Evolutionary conservation across 2,888 invertebrate species (phyloP), one percentile per base, ranked within the genome.

Genomic region (Drosophila subsilvestris): DNA sequence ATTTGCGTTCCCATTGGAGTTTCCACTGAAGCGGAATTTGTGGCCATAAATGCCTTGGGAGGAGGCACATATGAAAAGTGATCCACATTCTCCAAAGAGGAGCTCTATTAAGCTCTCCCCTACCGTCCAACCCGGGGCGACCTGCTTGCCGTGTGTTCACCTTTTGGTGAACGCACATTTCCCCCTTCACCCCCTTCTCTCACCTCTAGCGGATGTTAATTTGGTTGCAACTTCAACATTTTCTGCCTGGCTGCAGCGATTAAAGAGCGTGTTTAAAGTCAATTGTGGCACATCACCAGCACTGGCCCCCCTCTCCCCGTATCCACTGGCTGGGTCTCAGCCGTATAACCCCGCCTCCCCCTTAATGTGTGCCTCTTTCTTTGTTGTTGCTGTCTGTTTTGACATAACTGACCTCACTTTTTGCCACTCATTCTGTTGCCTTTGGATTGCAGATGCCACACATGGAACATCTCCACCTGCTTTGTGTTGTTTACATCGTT

Each of bases 251-350:
- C 53, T 63, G 65, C 61, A 53, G 80, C 69, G 69, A 61, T 69
- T 74, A 68, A 79, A 80, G 67, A 83, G 79, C 86, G 81, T 86
- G 86, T 71, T 79, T 54, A 76, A 72, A 79, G 76, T 70, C 84
- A 80, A 83, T 83, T 83, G 37, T 37, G 14, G 27, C 27, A 27
- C 27, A 27, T 22, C 72, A 56, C 57, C 67, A 25, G 25, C 25
- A 25, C 25, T 25, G 22, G 47, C 53, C 20, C 43, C 29, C 47
- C 27, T 32, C 6, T 25, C 45, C n/a, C 18, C 6, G 25, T 20
- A 20, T 20, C 20, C 20, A 20, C 2, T 20, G 20, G 20, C 25
- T 51, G 43, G 25, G n/a, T 58, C 12, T 55, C 32, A 49, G 49
- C 44, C 42, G 44, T 66, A 57, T 72, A 72, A 76, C 72, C 78